Evolutionary conservation across 1,140 invertebrate species (phyloP).

Genomic region (Delia radicum): DNA sequence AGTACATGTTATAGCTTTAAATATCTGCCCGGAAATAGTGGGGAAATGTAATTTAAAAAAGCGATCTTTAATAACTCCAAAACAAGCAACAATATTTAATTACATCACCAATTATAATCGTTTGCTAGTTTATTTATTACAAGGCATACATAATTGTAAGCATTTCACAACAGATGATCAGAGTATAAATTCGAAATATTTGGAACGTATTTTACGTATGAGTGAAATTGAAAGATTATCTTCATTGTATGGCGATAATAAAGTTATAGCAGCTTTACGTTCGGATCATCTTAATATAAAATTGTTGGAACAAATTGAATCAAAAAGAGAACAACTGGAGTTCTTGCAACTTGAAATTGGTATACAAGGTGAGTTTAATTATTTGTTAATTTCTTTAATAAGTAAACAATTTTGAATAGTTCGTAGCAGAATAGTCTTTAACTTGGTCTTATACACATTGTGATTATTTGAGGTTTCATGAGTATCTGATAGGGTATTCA

Average conservation of each 20-base stretch:
- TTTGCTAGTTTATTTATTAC: constrained; percentile 61
- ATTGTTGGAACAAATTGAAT: not conserved
- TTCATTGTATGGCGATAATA: constrained; percentile 57
- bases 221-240: constrained; percentile 54
- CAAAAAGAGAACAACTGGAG: constrained; percentile 31
- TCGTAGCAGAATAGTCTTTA: too few species aligned
- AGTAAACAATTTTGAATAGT: too few species aligned
- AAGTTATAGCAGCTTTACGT: constrained; percentile 57
- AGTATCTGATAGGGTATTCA: too few species aligned
- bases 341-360: constrained; percentile 41
- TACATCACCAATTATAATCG: constrained; percentile 62
- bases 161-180: constrained; percentile 39
- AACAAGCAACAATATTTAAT: constrained; percentile 55
- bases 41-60: constrained; percentile 5
- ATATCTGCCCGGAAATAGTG: constrained; percentile 60
- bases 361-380: constrained; percentile 31
- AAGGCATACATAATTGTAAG: constrained; percentile 51
- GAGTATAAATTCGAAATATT: constrained; percentile 28
- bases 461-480: too few species aligned
- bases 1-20: constrained; percentile 61
- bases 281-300: constrained; percentile 42
- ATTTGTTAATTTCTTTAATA: too few species aligned
- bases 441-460: too few species aligned
- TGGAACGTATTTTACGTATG: constrained; percentile 58
- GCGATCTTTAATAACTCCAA: constrained; percentile 24